A percentile compares a stretch with the other conserved stretches of the same genome.
phyloP scores from a whole-genome alignment of 2,113 vertebrate species.

The Ceyx margarethae region DNA sequence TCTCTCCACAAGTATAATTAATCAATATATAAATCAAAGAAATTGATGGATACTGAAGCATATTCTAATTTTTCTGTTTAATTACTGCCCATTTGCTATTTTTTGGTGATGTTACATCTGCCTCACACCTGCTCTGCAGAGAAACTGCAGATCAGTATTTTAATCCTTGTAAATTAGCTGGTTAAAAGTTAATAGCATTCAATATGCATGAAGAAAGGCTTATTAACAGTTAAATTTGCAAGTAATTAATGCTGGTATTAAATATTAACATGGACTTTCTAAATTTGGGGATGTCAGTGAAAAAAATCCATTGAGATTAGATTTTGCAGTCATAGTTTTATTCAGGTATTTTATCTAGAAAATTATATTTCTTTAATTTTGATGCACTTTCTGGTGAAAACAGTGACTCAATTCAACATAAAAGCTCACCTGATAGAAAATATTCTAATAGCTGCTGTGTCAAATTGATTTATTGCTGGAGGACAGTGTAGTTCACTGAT shows the following conservation, averaged over 20 bases:
- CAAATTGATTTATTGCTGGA: background rate
- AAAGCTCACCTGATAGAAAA: background rate
- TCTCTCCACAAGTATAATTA: too few species aligned
- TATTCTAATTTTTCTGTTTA: fast-evolving
- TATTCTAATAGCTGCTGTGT: background rate
- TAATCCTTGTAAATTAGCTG: background rate
- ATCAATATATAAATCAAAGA: too few species aligned
- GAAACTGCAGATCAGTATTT: background rate
- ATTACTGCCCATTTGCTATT: background rate
- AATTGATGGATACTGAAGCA: background rate
- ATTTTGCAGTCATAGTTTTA: background rate
- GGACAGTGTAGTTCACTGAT: background rate
- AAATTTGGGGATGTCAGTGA: background rate
- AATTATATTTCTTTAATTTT: background rate
- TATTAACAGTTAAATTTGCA: background rate
- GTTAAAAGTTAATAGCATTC: background rate
- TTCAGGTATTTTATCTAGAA: background rate
- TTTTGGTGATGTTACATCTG: background rate
- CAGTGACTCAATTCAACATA: background rate
- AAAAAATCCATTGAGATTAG: background rate
- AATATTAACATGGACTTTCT: background rate
- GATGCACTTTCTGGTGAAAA: background rate
- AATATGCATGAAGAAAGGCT: background rate
- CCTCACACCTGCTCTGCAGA: background rate
- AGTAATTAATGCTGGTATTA: background rate